A percentile compares a stretch with the other conserved stretches of the same genome.
phyloP scores from a whole-genome alignment of 2,797 vertebrate species.

The Delichon dasypus region DNA sequence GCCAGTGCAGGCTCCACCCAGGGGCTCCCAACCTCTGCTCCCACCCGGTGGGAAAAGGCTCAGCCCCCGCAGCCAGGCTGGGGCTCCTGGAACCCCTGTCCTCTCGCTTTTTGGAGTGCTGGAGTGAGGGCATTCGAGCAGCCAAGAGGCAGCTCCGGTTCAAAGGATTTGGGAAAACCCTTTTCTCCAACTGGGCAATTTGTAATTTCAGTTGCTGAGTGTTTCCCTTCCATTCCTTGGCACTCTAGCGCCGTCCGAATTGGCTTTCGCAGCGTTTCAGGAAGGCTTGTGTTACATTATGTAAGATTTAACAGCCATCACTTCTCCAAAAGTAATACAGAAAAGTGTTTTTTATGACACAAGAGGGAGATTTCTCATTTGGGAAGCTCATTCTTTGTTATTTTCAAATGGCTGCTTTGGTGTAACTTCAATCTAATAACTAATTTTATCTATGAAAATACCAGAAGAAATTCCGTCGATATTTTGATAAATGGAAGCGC shows the following conservation, averaged over 20 bases:
- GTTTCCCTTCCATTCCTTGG: not conserved
- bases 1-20: not conserved
- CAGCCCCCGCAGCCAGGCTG: rapidly evolving
- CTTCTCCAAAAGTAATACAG: not conserved
- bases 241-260: not conserved
- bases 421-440: not conserved
- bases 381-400: not conserved
- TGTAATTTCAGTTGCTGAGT: not conserved
- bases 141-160: not conserved
- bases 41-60: not conserved
- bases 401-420: not conserved
- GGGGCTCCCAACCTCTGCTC: not conserved
- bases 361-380: slow-evolving; percentile 36
- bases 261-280: slow-evolving; percentile 5
- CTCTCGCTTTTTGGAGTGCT: not conserved
- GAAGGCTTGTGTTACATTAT: not conserved
- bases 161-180: not conserved
- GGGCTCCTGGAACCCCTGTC: rapidly evolving
- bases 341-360: not conserved
- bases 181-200: not conserved
- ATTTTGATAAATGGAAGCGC: not conserved
- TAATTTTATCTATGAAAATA: not conserved
- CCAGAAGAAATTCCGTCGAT: not conserved
- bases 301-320: not conserved
- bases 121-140: rapidly evolving